phyloP scores from a whole-genome alignment of 2,888 invertebrate genomes.

The Epiblema foenella region DNA sequence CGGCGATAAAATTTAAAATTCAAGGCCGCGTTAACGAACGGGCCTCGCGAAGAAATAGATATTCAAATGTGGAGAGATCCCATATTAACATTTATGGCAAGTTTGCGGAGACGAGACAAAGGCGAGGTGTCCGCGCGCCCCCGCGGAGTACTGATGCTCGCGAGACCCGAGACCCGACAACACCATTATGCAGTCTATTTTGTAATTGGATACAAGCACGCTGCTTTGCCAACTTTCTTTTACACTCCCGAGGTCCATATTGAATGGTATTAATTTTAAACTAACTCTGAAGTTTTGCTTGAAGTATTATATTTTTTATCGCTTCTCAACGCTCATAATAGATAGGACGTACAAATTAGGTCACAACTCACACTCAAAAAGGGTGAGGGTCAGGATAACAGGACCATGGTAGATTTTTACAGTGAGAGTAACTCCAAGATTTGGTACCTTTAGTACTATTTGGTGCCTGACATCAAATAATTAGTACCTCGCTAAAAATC shows the following conservation, averaged over 20 bases:
- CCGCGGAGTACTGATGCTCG: conserved; percentile 57
- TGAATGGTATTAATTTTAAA: conserved; percentile 45
- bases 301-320: conserved; percentile 33
- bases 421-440: no score
- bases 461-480: no score
- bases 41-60: conserved; percentile 85
- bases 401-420: no score
- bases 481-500: no score
- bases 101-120: conserved; percentile 84
- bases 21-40: conserved; percentile 85
- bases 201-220: conserved; percentile 45
- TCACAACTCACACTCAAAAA: no score
- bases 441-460: no score
- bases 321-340: conserved; percentile 2
- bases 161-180: conserved; percentile 42
- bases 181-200: conserved; percentile 40
- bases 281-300: conserved; percentile 38
- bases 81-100: conserved; percentile 86
- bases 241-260: conserved; percentile 46
- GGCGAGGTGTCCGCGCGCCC: conserved; percentile 63
- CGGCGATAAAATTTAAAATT: conserved; percentile 85
- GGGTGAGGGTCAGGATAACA: no score
- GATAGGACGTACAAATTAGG: no score
- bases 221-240: conserved; percentile 50
- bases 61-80: conserved; percentile 84